phyloP scores from a whole-genome alignment of 2,797 vertebrate genomes.

The Diplodus sargus region DNA sequence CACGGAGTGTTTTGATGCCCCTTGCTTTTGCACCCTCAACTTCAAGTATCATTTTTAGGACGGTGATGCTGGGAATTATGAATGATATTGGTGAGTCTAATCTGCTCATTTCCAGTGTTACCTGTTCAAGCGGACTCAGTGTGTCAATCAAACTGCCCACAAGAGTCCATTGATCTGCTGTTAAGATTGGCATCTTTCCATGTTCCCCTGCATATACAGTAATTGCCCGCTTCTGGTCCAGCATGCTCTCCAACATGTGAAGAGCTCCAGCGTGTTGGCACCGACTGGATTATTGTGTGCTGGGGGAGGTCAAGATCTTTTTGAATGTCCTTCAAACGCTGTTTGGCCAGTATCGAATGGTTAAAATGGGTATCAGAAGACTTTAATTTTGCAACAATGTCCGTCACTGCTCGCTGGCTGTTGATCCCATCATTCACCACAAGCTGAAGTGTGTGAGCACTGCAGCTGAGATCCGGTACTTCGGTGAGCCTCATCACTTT shows the following conservation, averaged over 20 bases:
- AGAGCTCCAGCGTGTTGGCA: too few relatives aligned
- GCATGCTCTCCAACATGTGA: neutral
- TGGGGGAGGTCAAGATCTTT: too few relatives aligned
- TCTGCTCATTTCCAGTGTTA: neutral
- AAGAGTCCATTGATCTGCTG: neutral
- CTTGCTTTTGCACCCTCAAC: neutral
- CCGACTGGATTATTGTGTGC: too few relatives aligned
- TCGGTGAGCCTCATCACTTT: too few relatives aligned
- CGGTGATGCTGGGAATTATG: neutral
- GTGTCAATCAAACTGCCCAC: constrained; percentile 8
- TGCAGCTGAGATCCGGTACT: too few relatives aligned
- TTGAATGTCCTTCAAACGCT: too few relatives aligned
- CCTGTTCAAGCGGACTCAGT: neutral
- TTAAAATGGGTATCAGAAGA: too few relatives aligned
- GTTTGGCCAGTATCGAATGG: too few relatives aligned
- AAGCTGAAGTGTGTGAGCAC: too few relatives aligned
- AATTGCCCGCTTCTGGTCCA: neutral
- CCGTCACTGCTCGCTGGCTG: too few relatives aligned
- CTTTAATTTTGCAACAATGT: too few relatives aligned
- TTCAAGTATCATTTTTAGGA: neutral
- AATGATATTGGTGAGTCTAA: neutral
- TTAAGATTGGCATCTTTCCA: neutral
- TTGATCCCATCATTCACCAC: too few relatives aligned
- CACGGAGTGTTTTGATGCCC: neutral
- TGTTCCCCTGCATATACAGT: neutral